Conservation (phyloP, 2,888 invertebrate genomes). For the Leptopterna dolabrata region DNA sequence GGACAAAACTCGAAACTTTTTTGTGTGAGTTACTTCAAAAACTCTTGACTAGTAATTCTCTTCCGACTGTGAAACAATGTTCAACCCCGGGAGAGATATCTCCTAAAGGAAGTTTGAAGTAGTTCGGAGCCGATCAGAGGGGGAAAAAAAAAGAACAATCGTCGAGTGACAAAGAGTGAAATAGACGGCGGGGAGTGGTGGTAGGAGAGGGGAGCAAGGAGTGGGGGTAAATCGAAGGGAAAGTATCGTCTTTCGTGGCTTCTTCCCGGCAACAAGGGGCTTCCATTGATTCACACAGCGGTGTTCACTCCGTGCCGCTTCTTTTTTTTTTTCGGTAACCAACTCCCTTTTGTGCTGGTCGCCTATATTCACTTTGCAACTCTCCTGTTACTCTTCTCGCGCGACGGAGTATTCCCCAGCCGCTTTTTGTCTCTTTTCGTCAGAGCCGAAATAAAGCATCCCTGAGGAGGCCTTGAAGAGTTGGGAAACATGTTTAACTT, state of each 20-base stretch:
- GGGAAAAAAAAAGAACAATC: constrained; percentile 14
- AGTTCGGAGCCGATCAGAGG: constrained; percentile 26
- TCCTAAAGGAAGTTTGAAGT: constrained; percentile 10
- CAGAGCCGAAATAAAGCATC: neutral
- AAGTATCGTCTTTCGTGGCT: constrained; percentile 38
- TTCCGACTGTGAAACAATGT: neutral
- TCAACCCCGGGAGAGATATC: neutral
- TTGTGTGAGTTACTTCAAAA: neutral
- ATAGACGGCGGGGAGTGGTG: neutral
- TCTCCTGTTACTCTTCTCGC: neutral
- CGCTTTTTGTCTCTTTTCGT: neutral
- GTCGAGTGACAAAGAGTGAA: neutral
- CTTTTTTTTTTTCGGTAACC: constrained; percentile 29
- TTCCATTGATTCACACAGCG: constrained; percentile 39
- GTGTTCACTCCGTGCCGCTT: neutral
- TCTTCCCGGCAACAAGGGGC: constrained; percentile 26
- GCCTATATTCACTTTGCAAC: neutral
- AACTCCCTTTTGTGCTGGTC: constrained; percentile 24
- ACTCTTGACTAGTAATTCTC: neutral
- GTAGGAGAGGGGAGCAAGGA: neutral
- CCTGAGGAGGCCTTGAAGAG: neutral
- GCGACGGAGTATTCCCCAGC: neutral
- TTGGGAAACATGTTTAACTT: constrained; percentile 1
- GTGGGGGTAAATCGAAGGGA: neutral
- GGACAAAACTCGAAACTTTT: neutral